Evolutionary conservation across 2,888 invertebrate genomes (phyloP).

Genomic region (Eutolmus rufibarbis): DNA sequence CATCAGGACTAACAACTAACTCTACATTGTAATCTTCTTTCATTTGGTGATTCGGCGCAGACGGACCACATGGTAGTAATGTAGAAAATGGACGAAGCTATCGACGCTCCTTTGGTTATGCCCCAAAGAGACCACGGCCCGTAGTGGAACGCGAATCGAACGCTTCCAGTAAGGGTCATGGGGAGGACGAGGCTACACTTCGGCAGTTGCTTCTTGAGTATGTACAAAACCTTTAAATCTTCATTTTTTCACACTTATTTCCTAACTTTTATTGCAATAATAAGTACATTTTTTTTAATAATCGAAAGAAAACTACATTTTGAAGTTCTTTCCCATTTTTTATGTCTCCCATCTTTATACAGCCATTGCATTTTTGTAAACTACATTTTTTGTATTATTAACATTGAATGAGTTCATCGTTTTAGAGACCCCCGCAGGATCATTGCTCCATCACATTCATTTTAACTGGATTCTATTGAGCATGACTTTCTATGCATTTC

Average conservation of each 20-base stretch:
- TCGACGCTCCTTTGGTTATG: constrained; percentile 63
- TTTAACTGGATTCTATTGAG: constrained; percentile 34
- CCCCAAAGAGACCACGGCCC: constrained; percentile 61
- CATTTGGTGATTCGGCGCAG: constrained; percentile 49
- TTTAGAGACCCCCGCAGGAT: constrained; percentile 26
- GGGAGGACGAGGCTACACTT: constrained; percentile 90
- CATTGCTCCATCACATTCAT: constrained; percentile 38
- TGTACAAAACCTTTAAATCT: constrained; percentile 57
- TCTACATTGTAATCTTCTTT: neutral
- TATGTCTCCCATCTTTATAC: constrained; percentile 13
- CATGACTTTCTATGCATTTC: constrained; percentile 34
- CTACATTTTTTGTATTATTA: neutral
- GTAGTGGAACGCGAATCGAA: constrained; percentile 61
- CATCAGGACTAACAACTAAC: neutral
- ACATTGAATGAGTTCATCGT: constrained; percentile 25
- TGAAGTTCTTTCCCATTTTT: constrained; percentile 20
- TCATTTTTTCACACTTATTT: neutral
- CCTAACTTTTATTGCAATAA: neutral
- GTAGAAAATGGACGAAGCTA: constrained; percentile 61
- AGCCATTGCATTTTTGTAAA: constrained; percentile 27
- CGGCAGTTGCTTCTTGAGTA: constrained; percentile 95
- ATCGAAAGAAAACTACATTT: neutral
- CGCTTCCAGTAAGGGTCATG: constrained; percentile 63
- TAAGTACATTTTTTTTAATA: neutral
- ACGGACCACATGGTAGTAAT: constrained; percentile 58